Conservation (phyloP, 2,113 vertebrate genomes). For the Psammodynastes pulverulentus region DNA sequence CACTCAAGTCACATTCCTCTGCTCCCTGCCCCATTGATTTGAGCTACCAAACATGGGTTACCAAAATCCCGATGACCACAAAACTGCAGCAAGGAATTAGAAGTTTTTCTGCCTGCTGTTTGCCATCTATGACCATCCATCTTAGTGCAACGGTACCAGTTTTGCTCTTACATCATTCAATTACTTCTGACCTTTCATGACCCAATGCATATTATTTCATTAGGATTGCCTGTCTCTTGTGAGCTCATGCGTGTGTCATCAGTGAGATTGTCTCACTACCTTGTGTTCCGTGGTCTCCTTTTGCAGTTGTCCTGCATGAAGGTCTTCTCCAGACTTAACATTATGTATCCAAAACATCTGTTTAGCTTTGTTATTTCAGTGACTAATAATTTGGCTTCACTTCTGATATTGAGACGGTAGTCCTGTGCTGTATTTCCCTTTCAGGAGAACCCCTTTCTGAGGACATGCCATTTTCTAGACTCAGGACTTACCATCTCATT, state of each 20-base stretch:
- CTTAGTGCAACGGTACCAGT: background rate
- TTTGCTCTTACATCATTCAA: background rate
- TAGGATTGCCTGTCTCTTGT: background rate
- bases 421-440: background rate
- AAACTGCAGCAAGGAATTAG: background rate
- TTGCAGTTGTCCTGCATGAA: background rate
- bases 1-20: conserved; percentile 7
- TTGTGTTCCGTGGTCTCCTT: background rate
- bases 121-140: background rate
- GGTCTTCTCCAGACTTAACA: background rate
- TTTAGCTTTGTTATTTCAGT: background rate
- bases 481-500: background rate
- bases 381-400: background rate
- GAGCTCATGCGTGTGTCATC: background rate
- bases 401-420: background rate
- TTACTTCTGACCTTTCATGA: background rate
- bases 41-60: background rate
- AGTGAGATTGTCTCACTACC: background rate
- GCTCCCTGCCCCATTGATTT: background rate
- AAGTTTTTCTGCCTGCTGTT: background rate
- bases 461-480: background rate
- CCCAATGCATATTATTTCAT: background rate
- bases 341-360: background rate
- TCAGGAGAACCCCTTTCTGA: background rate
- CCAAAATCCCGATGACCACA: background rate